phyloP scores from a whole-genome alignment of 2,113 vertebrate species.

The Coptodon bakossiorum region DNA sequence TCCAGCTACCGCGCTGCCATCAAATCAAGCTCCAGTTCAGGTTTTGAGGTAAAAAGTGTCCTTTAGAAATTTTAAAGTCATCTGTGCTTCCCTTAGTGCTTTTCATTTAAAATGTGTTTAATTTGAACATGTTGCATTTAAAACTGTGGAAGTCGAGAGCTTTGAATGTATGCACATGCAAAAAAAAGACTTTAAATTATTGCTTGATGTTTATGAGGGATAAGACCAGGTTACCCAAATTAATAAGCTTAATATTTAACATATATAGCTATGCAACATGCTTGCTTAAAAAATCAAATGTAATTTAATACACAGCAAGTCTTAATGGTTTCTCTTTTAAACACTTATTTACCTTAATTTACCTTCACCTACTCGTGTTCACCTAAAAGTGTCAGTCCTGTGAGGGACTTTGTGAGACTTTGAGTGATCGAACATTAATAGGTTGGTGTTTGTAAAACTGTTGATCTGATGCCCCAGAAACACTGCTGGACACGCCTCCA shows the following conservation, averaged over 20 bases:
- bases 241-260: background rate
- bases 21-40: background rate
- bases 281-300: background rate
- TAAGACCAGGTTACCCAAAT: background rate
- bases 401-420: background rate
- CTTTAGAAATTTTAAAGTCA: background rate
- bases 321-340: background rate
- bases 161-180: background rate
- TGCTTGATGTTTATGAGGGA: background rate
- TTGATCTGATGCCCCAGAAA: background rate
- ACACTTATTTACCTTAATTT: background rate
- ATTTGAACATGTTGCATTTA: background rate
- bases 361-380: background rate
- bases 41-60: background rate
- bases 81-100: background rate
- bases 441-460: background rate
- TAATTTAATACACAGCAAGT: background rate
- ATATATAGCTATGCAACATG: background rate
- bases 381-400: background rate
- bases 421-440: background rate
- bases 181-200: background rate
- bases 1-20: background rate
- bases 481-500: background rate
- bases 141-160: background rate
- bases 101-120: background rate